phyloP scores from a whole-genome alignment of 2,888 invertebrate species.

The Drosophila stalkeri region DNA sequence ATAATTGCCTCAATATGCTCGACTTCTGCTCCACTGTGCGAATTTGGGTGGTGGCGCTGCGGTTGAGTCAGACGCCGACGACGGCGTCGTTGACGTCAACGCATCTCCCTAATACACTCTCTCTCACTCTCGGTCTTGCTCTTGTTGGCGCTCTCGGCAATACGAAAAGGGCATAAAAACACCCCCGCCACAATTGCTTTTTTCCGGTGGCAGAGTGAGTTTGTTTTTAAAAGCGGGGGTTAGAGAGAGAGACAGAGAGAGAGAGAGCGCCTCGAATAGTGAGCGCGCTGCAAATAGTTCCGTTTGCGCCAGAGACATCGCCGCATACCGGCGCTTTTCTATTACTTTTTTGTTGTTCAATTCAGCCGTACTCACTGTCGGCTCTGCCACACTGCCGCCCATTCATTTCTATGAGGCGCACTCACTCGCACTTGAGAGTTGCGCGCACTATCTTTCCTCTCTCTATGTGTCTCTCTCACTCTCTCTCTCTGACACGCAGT shows the following conservation, averaged over 20 bases:
- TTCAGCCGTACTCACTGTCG: slow-evolving; percentile 44
- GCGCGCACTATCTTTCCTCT: slow-evolving; percentile 10
- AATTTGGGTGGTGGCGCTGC: slow-evolving; percentile 70
- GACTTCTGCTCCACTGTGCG: slow-evolving; percentile 69
- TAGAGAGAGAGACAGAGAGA: slow-evolving; percentile 21
- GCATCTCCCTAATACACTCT: slow-evolving; percentile 33
- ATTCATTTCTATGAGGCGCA: slow-evolving; percentile 51
- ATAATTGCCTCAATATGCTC: slow-evolving; percentile 50
- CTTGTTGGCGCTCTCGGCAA: slow-evolving; percentile 28
- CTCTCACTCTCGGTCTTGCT: slow-evolving; percentile 13
- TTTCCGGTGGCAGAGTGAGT: slow-evolving; percentile 45
- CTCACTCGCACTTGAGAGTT: slow-evolving; percentile 39
- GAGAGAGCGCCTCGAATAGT: slow-evolving; percentile 4
- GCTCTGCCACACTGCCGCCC: slow-evolving; percentile 46
- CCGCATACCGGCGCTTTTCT: slow-evolving; percentile 68
- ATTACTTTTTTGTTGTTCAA: slow-evolving; percentile 38
- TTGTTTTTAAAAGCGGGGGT: slow-evolving; percentile 41
- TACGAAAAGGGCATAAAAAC: slow-evolving; percentile 48
- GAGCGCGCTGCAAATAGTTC: slow-evolving; percentile 39
- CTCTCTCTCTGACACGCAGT: slow-evolving; percentile 16
- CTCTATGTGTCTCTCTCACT: slow-evolving; percentile 12
- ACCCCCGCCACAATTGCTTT: slow-evolving; percentile 63
- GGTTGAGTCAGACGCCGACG: slow-evolving; percentile 53
- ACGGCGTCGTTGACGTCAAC: slow-evolving; percentile 61
- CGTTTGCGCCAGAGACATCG: slow-evolving; percentile 49